Base-by-base conservation (phyloP, 2,113 vertebrate genomes). In the Jaculus jaculus region DNA sequence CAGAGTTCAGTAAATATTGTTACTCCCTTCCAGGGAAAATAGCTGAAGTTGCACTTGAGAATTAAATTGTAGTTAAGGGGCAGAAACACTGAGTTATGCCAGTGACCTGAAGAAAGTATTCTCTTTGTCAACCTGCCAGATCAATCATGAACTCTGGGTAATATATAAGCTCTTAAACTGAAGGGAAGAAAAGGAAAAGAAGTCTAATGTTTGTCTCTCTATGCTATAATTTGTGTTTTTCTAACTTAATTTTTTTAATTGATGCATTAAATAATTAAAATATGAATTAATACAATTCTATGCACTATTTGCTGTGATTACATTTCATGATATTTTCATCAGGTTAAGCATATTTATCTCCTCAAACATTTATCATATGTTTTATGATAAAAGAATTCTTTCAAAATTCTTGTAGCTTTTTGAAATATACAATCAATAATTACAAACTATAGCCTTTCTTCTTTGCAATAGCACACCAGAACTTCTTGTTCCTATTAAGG, bases 191-290 rank as follows among this genome's bases (percentile, higher is more conserved):
- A 86, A 17, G 13, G 17, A 17, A 79, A 90, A 58, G 54, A 72
- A 30, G 9, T 3, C 30, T 66, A 7, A 83, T 16, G 20, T 47
- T 91, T 71, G 11, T 34, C 51, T 65, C 72, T 79, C 18, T 91
- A 34, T 66, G 23, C 11, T 87, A 13, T 92, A 66, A 93, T 89
- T 17, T 92, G 78, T 86, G 80, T 28, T 87, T 87, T 87, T 32
- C 4, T 15, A 39, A 28, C 24, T 60, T 61, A 10, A 54, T 9
- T 9, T 39, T 54, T 34, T 37, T 34, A 47, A 34, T 12, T 34
- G 4, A 71, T 54, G 51, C 32, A 58, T 86, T 42, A 21, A 86
- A 84, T 8, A 11, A 32, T 42, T 61, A 61, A 86, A 7, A 30
- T 73, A 28, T 61, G 15, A 18, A 71, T 37, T 42, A 73, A 39